Percentiles rank a stretch among this genome's conserved stretches.
phyloP scores from a whole-genome alignment of 92 coral and sea anemone genomes.

The Zoanthus sociatus region DNA sequence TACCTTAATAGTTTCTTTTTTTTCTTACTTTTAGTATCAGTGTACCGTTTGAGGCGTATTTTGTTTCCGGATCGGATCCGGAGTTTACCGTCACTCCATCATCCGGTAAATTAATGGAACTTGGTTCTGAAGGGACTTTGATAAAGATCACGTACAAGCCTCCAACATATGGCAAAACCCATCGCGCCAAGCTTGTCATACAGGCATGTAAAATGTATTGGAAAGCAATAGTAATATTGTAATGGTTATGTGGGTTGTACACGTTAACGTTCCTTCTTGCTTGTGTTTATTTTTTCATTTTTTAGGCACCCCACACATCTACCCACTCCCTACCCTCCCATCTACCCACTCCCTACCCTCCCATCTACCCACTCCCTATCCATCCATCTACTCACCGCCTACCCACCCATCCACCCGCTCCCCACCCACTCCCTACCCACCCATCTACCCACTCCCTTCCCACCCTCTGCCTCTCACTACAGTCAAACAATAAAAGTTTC shows the following conservation, averaged over 20 bases:
- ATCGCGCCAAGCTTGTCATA: constrained; percentile 91
- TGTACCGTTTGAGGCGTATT: constrained; percentile 88
- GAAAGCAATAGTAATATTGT: not conserved
- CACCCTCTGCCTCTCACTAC: too few species aligned
- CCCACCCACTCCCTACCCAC: too few species aligned
- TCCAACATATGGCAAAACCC: constrained; percentile 90
- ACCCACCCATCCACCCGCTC: too few species aligned
- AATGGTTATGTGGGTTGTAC: not conserved
- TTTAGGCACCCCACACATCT: too few species aligned
- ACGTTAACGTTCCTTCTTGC: too few species aligned
- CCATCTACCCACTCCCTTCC: too few species aligned
- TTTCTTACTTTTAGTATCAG: constrained; percentile 20
- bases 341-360: too few species aligned
- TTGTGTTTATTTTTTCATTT: too few species aligned
- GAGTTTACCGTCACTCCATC: constrained; percentile 85
- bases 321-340: too few species aligned
- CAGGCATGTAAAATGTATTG: constrained; percentile 67
- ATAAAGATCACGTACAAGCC: constrained; percentile 91
- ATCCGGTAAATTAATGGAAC: constrained; percentile 78
- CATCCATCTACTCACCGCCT: too few species aligned
- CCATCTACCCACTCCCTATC: too few species aligned
- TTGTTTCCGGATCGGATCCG: constrained; percentile 83
- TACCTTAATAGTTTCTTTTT: not conserved
- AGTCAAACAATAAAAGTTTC: too few species aligned
- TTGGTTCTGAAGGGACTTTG: constrained; percentile 90